Conservation (phyloP, 2,113 vertebrate species). For the Siniperca chuatsi region DNA sequence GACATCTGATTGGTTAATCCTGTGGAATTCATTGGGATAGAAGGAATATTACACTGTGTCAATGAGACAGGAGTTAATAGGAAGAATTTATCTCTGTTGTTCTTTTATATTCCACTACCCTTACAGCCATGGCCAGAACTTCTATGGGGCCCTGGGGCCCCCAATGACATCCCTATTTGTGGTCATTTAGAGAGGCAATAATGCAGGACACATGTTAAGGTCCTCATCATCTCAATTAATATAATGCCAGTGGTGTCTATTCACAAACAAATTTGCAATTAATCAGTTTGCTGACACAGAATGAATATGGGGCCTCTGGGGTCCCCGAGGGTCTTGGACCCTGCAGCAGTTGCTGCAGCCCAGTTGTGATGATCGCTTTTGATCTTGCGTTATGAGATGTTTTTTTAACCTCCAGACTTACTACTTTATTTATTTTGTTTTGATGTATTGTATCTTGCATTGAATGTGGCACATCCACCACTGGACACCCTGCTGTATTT, state of each 20-base stretch:
- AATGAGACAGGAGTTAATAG: no score
- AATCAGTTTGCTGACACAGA: not conserved
- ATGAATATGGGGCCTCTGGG: not conserved
- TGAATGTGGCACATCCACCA: not conserved
- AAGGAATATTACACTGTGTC: no score
- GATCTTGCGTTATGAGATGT: not conserved
- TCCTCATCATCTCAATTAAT: not conserved
- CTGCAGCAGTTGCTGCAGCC: no score
- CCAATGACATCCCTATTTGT: not conserved
- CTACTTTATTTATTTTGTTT: not conserved
- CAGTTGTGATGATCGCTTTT: not conserved
- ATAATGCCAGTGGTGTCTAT: not conserved
- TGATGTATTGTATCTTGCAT: not conserved
- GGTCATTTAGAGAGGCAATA: not conserved
- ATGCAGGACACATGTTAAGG: not conserved
- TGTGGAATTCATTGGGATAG: no score
- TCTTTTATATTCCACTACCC: not conserved
- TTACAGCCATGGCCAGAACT: not conserved
- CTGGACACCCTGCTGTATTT: not conserved
- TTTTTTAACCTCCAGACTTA: slow-evolving; percentile 1
- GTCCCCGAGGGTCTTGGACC: no score
- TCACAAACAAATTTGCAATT: not conserved
- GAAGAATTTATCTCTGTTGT: no score
- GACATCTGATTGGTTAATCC: no score
- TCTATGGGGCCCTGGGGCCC: not conserved